Evolutionary conservation across 2,113 vertebrate genomes (phyloP), one percentile per base, ranked within the genome.

Genomic region (Myotis lucifugus): DNA sequence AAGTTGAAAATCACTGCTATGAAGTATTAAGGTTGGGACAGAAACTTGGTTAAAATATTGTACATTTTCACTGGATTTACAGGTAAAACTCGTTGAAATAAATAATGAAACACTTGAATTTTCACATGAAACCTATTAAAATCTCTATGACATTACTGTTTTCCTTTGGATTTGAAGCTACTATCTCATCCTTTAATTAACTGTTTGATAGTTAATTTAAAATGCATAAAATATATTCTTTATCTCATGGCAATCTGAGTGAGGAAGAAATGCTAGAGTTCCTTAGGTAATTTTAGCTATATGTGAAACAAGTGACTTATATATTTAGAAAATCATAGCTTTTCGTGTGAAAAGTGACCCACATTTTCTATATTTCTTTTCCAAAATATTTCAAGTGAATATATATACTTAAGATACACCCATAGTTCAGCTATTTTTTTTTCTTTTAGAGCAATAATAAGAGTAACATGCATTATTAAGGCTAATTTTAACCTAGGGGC

Each of bases 321-420:
- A 21, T 86, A 81, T 79, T 79, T 96, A 88, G 37, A 64, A 73
- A 91, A 74, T 50, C 52, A 40, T 48, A 78, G 27, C 2, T 89
- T 70, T 95, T 29, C 77, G 19, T 94, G 19, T 84, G 48, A 70
- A 79, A 76, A 72, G 12, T 50, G 17, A 10, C 73, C 73, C 5
- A 70, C 4, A 19, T 69, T 92, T 96, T 87, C 29, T 87, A 23
- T 83, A 67, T 67, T 66, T 0, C 34, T 90, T 46, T 92, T 92
- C n/a, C 25, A 90, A 70, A 70, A 76, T 87, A 94, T 73, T 88
- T 77, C 8, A 77, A 69, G 21, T 1, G 32, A 52, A 34, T 72
- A 21, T 64, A 37, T 61, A 18, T 61, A 59, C 27, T 79, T 93
- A 48, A 50, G 40, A 87, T 66, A 13, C 2, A 54, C n/a, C 0